A percentile compares a stretch with the other conserved stretches of the same genome.
phyloP scores from a whole-genome alignment of 2,888 invertebrate genomes.

The Brenthis ino region DNA sequence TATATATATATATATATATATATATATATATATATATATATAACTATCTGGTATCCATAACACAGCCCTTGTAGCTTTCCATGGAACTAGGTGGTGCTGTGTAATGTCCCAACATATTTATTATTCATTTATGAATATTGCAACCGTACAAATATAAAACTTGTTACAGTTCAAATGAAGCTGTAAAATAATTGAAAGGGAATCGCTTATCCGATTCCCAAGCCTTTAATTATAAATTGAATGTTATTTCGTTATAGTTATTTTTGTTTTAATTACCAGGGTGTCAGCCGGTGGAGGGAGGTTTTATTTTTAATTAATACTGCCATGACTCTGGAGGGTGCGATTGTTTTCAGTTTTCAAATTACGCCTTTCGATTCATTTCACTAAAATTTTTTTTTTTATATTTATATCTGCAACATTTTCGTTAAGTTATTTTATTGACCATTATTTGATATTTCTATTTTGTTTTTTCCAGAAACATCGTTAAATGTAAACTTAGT shows the following conservation, averaged over 20 bases:
- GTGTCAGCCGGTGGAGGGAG: conserved; percentile 38
- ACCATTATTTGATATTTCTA: neutral
- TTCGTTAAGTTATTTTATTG: neutral
- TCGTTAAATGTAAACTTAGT: too few species aligned
- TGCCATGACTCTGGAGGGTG: conserved; percentile 48
- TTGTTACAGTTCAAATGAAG: conserved; percentile 13
- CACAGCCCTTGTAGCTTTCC: too few species aligned
- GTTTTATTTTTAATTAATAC: conserved; percentile 71
- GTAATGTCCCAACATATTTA: neutral
- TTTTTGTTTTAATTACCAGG: conserved; percentile 62
- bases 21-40: too few species aligned
- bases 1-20: too few species aligned
- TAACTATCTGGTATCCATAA: too few species aligned
- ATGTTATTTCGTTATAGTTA: conserved; percentile 55
- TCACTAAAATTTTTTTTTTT: conserved; percentile 40
- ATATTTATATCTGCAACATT: conserved; percentile 2
- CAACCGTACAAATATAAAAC: conserved; percentile 12
- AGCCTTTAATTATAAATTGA: conserved; percentile 19
- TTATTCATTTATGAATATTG: neutral
- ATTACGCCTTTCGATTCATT: conserved; percentile 51
- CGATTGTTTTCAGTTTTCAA: conserved; percentile 49
- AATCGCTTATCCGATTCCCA: conserved; percentile 16
- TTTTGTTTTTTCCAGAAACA: too few species aligned
- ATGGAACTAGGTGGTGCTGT: too few species aligned
- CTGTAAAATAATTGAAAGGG: conserved; percentile 19